phyloP scores from a whole-genome alignment of 2,113 vertebrate genomes.

The Dolichallabes microphthalmus region DNA sequence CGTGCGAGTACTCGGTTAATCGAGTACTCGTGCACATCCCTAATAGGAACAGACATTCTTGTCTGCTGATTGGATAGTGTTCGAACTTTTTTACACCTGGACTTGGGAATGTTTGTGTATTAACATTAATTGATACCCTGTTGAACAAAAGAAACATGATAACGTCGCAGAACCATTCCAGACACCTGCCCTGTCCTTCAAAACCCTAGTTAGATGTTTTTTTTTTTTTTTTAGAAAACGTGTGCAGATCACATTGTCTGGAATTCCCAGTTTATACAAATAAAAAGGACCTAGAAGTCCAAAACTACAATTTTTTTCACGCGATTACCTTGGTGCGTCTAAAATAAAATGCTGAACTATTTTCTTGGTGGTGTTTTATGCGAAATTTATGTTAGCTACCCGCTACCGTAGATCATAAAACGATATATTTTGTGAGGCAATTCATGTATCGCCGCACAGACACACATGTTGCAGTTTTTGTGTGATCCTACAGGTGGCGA shows the following conservation, averaged over 20 bases:
- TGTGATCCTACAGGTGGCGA: too few relatives aligned
- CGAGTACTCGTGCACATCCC: too few relatives aligned
- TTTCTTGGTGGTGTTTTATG: not conserved
- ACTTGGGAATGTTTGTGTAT: not conserved
- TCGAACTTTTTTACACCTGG: not conserved
- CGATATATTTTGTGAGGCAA: too few relatives aligned
- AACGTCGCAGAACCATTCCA: not conserved
- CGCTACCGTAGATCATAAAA: not conserved
- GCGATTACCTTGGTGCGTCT: not conserved
- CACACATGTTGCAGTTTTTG: too few relatives aligned
- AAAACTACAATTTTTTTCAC: not conserved
- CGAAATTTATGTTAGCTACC: not conserved
- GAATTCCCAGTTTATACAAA: not conserved
- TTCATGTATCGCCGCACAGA: too few relatives aligned
- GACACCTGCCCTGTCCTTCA: not conserved
- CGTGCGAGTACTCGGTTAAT: too few relatives aligned
- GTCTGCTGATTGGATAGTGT: not conserved
- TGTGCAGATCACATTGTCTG: not conserved
- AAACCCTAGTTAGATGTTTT: too few relatives aligned
- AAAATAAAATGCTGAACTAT: not conserved
- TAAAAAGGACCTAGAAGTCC: not conserved
- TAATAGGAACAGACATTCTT: not conserved
- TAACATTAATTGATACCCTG: not conserved
- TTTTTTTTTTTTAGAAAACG: too few relatives aligned
- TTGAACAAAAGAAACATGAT: not conserved